Evolutionary conservation across 1,140 invertebrate species (phyloP).

Genomic region (Oryctes rhinoceros): DNA sequence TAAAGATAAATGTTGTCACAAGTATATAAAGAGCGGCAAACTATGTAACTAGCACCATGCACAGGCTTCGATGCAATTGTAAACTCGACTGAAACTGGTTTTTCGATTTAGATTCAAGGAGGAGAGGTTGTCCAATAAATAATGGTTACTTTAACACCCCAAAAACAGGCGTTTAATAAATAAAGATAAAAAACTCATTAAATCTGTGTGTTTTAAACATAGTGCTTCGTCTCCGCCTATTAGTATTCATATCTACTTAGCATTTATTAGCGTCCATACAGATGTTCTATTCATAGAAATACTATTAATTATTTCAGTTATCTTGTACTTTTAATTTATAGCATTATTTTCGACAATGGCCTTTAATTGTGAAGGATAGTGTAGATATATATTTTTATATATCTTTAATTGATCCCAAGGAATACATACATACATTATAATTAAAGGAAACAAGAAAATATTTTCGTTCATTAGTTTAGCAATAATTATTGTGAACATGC

Average conservation of each 20-base stretch:
- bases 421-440: too few species aligned
- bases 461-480: too few species aligned
- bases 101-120: conserved; percentile 15
- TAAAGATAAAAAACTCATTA: conserved; percentile 46
- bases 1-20: conserved; percentile 18
- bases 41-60: background rate
- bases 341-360: conserved; percentile 1
- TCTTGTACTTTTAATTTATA: conserved; percentile 29
- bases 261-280: conserved; percentile 47
- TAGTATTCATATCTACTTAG: conserved; percentile 51
- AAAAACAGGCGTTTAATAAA: conserved; percentile 48
- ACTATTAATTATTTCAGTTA: conserved; percentile 39
- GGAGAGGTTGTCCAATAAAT: conserved; percentile 47
- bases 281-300: conserved; percentile 33
- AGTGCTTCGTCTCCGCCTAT: conserved; percentile 38
- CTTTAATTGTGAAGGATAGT: background rate
- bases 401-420: too few species aligned
- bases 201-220: conserved; percentile 44
- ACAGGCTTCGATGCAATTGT: conserved; percentile 17
- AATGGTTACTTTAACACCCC: conserved; percentile 47
- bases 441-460: too few species aligned
- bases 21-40: conserved; percentile 23
- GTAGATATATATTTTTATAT: too few species aligned
- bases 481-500: too few species aligned
- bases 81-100: conserved; percentile 27